Evolutionary conservation across 1,140 invertebrate species (phyloP).

Genomic region (Cephus cinctus): DNA sequence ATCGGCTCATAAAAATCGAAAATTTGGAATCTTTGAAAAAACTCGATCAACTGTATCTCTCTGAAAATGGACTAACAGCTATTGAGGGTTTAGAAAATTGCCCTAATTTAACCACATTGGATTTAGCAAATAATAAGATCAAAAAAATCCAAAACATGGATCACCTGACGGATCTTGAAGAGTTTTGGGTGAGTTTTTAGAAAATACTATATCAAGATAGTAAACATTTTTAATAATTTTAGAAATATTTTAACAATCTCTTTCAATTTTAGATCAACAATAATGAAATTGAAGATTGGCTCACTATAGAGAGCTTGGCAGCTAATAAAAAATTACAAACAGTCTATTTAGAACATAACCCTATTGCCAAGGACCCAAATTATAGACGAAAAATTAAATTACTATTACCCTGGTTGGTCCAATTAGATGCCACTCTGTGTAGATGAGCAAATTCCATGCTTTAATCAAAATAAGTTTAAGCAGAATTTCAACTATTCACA

Average conservation of each 20-base stretch:
- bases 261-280: slow-evolving; percentile 79
- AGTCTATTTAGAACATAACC: slow-evolving; percentile 93
- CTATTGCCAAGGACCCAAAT: slow-evolving; percentile 77
- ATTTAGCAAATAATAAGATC: slow-evolving; percentile 89
- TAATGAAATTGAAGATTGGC: slow-evolving; percentile 87
- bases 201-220: slow-evolving; percentile 3
- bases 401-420: slow-evolving; percentile 79
- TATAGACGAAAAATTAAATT: slow-evolving; percentile 93
- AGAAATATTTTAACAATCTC: background rate
- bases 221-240: slow-evolving; percentile 13
- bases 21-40: slow-evolving; percentile 74
- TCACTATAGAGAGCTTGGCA: slow-evolving; percentile 74
- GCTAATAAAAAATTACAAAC: slow-evolving; percentile 79
- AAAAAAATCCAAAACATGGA: slow-evolving; percentile 76
- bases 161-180: slow-evolving; percentile 76
- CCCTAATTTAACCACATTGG: slow-evolving; percentile 77
- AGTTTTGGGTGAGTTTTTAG: slow-evolving; percentile 83
- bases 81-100: slow-evolving; percentile 76
- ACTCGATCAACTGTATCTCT: slow-evolving; percentile 89
- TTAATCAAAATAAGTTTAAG: too few species aligned
- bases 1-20: slow-evolving; percentile 86
- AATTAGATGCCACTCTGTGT: slow-evolving; percentile 95
- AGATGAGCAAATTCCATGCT: too few species aligned
- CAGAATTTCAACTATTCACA: too few species aligned
- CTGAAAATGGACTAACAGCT: slow-evolving; percentile 85